These are phyloP conservation scores for Dolichopus griseipennis DNA, from an alignment of 2,888 invertebrate species.

Conservation along the genomic window DNA sequence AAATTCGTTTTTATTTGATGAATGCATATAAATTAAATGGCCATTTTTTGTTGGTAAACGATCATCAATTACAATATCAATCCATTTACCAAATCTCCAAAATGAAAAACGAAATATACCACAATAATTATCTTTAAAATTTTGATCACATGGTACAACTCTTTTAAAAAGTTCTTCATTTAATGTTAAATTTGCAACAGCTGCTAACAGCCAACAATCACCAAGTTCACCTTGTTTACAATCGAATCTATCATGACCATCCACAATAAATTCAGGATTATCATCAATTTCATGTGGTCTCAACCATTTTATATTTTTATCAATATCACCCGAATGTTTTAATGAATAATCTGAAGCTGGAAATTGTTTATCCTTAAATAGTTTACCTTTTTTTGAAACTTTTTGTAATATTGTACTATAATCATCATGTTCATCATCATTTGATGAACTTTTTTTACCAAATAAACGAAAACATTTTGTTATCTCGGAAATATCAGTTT, in stretches of 20 bases:
- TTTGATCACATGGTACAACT: constrained; percentile 88
- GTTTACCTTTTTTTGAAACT: neutral
- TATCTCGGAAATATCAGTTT: neutral
- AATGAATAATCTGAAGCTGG: neutral
- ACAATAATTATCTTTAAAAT: constrained; percentile 82
- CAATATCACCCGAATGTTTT: neutral
- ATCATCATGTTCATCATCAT: neutral
- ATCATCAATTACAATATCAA: constrained; percentile 83
- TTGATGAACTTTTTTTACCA: neutral
- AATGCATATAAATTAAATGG: constrained; percentile 70
- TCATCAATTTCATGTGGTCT: neutral
- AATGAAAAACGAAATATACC: constrained; percentile 86
- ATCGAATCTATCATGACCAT: constrained; percentile 88
- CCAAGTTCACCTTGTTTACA: constrained; percentile 90
- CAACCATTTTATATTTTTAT: neutral
- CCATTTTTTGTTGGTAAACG: constrained; percentile 73
- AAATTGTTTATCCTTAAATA: constrained; percentile 1
- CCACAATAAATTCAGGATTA: constrained; percentile 31
- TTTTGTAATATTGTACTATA: neutral
- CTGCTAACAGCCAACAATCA: constrained; percentile 89
- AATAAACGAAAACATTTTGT: constrained; percentile 4
- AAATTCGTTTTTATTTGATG: constrained; percentile 70
- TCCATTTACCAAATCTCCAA: constrained; percentile 85
- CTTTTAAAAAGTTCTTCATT: constrained; percentile 72
- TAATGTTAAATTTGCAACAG: constrained; percentile 80